Percentiles rank a stretch among this genome's conserved stretches.
These are phyloP conservation scores for Himalopsyche japonica DNA, from an alignment of 2,888 invertebrate species.

Conservation along the genomic window DNA sequence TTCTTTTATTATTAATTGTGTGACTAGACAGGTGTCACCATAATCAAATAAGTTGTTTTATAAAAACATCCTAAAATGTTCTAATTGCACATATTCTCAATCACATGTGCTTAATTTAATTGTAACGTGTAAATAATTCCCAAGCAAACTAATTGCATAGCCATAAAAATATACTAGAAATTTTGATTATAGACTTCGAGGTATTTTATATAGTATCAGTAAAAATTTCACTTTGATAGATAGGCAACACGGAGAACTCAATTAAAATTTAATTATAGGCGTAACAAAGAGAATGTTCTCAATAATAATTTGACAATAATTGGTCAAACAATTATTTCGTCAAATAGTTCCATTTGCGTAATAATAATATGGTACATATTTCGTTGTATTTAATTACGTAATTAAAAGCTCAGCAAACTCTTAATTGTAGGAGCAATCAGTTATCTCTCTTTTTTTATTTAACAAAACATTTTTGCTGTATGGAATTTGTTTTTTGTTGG, in stretches of 20 bases:
- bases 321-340: background rate
- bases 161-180: no score
- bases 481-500: background rate
- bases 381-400: background rate
- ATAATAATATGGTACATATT: background rate
- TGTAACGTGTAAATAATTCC: no score
- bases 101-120: no score
- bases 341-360: background rate
- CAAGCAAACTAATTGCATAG: no score
- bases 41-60: no score
- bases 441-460: background rate
- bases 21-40: no score
- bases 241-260: background rate
- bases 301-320: background rate
- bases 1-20: no score
- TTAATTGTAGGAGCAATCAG: background rate
- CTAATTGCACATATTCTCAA: no score
- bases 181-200: no score
- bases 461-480: background rate
- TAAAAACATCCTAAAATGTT: no score
- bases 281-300: background rate
- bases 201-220: no score
- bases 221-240: no score
- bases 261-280: background rate
- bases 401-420: background rate